Evolutionary conservation across 2,797 vertebrate genomes (phyloP).

Genomic region (Poeciliopsis paucimaculata): DNA sequence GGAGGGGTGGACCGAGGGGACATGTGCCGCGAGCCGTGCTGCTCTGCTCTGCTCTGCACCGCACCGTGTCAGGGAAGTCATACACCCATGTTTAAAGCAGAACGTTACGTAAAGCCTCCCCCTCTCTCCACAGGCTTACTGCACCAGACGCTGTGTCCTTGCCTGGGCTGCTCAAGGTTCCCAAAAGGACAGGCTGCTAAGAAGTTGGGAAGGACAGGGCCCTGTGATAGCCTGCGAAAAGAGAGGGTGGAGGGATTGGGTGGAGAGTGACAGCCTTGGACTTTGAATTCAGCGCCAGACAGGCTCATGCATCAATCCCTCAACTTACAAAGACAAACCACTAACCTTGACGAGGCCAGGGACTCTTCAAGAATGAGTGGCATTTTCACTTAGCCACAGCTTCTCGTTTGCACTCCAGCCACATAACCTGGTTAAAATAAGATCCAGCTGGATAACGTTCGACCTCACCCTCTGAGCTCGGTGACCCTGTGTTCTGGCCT

Average conservation of each 20-base stretch:
- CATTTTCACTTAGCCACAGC: constrained; percentile 80
- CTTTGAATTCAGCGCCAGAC: constrained; percentile 84
- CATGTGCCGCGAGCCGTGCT: constrained; percentile 61
- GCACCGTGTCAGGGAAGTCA: constrained; percentile 77
- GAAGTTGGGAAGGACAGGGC: constrained; percentile 83
- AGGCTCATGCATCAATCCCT: constrained; percentile 87
- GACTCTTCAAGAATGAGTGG: constrained; percentile 82
- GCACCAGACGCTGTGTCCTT: constrained; percentile 84
- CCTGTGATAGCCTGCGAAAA: constrained; percentile 78
- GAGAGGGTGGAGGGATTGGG: constrained; percentile 32
- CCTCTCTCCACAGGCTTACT: constrained; percentile 78
- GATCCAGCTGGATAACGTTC: constrained; percentile 70
- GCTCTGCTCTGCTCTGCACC: constrained; percentile 59
- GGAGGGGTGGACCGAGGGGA: constrained; percentile 44
- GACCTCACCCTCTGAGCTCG: constrained; percentile 56
- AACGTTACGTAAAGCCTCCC: constrained; percentile 81
- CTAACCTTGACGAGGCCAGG: constrained; percentile 81
- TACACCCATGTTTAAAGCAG: constrained; percentile 79
- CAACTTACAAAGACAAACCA: constrained; percentile 83
- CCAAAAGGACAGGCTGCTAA: constrained; percentile 83
- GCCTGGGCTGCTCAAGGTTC: constrained; percentile 84
- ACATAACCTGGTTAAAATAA: constrained; percentile 80
- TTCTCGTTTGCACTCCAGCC: constrained; percentile 60
- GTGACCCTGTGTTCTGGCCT: constrained; percentile 57
- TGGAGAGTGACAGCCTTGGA: constrained; percentile 78